Evolutionary conservation across 2,888 invertebrate species (phyloP).

Genomic region (Limnephilus marmoratus): DNA sequence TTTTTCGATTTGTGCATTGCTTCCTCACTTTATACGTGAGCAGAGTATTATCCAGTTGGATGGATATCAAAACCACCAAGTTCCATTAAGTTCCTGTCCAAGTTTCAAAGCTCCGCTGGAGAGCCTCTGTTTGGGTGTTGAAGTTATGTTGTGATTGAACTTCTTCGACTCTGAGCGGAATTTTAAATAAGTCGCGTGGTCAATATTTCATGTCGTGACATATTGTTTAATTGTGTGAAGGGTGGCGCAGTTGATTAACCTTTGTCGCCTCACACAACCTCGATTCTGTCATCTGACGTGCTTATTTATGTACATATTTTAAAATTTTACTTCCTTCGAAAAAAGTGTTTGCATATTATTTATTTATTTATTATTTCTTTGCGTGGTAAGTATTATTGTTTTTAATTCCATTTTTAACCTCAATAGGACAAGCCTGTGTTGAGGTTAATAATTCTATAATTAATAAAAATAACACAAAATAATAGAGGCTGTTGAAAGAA

Average conservation of each 20-base stretch:
- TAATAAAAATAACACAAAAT: no score
- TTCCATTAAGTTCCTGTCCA: neutral
- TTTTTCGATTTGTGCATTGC: neutral
- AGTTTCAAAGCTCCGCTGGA: neutral
- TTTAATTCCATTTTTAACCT: no score
- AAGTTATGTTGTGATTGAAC: neutral
- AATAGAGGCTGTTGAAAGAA: no score
- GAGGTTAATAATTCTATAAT: no score
- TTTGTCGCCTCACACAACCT: neutral
- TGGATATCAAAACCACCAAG: neutral
- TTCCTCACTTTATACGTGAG: neutral
- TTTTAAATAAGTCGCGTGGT: neutral
- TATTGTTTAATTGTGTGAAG: neutral
- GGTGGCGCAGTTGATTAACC: neutral
- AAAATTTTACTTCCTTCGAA: no score
- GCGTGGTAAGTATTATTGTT: no score
- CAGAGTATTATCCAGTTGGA: neutral
- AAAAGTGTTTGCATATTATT: no score
- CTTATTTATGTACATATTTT: no score
- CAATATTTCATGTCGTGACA: constrained; percentile 2
- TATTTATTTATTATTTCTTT: no score
- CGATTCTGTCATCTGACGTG: neutral
- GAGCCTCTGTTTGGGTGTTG: neutral
- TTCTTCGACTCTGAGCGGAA: neutral
- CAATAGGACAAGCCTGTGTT: no score